Conservation (phyloP, 2,113 vertebrate species). For the Catagonus wagneri region DNA sequence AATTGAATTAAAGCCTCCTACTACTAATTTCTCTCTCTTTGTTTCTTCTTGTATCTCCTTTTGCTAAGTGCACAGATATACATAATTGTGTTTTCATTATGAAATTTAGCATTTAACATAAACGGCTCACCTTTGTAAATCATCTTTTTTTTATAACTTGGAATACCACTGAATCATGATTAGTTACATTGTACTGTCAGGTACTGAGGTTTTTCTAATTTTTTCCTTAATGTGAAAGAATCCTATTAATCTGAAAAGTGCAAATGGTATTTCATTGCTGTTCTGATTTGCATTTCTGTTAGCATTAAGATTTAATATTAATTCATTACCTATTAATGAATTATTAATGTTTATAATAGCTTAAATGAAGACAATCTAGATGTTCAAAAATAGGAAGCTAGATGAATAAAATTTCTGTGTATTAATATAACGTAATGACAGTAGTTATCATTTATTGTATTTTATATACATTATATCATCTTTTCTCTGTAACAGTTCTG, state of each 20-base stretch:
- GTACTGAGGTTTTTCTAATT: constrained; percentile 2
- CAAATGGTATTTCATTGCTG: not conserved
- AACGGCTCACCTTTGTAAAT: constrained; percentile 16
- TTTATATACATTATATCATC: constrained; percentile 15
- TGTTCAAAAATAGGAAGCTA: not conserved
- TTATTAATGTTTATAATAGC: constrained; percentile 27
- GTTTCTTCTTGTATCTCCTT: not conserved
- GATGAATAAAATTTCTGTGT: not conserved
- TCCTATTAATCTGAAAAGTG: constrained; percentile 3
- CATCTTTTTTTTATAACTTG: not conserved
- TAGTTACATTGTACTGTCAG: constrained; percentile 1
- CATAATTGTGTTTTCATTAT: not conserved
- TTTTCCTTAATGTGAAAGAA: not conserved
- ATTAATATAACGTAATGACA: not conserved
- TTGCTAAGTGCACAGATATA: not conserved
- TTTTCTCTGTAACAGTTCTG: not conserved
- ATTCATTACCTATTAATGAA: constrained; percentile 35
- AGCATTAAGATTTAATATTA: not conserved
- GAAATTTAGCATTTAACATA: not conserved
- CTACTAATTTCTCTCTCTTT: not conserved
- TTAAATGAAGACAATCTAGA: constrained; percentile 3
- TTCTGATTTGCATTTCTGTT: constrained; percentile 49
- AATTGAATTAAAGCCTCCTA: not conserved
- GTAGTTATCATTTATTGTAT: not conserved
- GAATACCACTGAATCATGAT: not conserved